A percentile compares a stretch with the other conserved stretches of the same genome.
Conservation (phyloP, 2,113 vertebrate genomes). For the Aptenodytes patagonicus region DNA sequence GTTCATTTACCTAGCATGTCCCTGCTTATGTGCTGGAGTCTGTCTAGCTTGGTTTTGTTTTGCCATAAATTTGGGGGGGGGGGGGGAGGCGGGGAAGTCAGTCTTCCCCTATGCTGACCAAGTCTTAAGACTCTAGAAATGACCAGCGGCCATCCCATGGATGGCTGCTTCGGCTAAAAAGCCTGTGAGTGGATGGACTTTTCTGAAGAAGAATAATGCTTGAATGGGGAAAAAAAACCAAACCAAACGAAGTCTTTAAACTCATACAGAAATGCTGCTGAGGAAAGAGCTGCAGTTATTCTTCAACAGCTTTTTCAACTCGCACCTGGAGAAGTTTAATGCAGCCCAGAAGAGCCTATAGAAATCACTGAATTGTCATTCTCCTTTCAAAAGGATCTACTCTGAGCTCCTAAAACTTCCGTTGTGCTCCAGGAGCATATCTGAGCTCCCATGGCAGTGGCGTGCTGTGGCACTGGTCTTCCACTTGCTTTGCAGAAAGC, state of each 20-base stretch:
- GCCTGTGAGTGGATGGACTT: neutral
- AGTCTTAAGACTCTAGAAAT: neutral
- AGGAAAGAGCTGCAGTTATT: neutral
- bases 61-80: neutral
- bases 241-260: neutral
- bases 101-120: neutral
- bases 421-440: neutral
- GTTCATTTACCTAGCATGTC: neutral
- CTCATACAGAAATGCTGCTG: neutral
- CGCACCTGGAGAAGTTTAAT: neutral
- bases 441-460: neutral
- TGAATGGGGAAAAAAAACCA: neutral
- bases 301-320: neutral
- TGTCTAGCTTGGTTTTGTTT: neutral
- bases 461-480: neutral
- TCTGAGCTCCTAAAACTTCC: neutral
- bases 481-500: neutral
- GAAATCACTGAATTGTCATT: neutral
- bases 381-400: neutral
- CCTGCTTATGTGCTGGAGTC: neutral
- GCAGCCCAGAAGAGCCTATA: neutral
- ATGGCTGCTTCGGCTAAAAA: neutral
- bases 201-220: neutral
- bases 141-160: neutral
- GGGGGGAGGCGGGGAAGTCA: fast-evolving